phyloP scores from a whole-genome alignment of 2,797 vertebrate genomes.

The Natrix natrix region DNA sequence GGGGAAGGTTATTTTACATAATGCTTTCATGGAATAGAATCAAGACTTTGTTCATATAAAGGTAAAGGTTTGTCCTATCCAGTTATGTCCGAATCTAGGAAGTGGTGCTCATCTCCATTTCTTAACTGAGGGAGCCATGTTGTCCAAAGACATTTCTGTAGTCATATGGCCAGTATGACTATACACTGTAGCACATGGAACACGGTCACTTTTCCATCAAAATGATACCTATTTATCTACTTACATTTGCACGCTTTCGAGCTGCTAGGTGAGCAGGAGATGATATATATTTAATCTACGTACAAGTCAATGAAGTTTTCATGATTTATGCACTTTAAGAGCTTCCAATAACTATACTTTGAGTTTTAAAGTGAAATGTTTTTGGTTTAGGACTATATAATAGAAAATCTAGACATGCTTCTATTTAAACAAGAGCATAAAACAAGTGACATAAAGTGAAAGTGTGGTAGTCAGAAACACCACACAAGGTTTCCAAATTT shows the following conservation, averaged over 20 bases:
- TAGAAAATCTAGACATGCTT: not conserved
- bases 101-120: not conserved
- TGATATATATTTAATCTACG: not conserved
- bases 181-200: not conserved
- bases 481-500: not conserved
- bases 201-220: not conserved
- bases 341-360: not conserved
- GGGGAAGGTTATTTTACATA: not conserved
- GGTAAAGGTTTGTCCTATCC: not conserved
- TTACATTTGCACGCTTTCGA: not conserved
- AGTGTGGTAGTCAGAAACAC: not conserved
- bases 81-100: not conserved
- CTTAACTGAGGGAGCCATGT: not conserved
- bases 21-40: not conserved
- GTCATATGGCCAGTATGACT: not conserved
- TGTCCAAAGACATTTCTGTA: not conserved
- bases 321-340: not conserved
- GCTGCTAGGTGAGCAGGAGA: not conserved
- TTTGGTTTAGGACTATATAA: not conserved
- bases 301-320: not conserved
- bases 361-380: not conserved
- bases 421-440: not conserved
- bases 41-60: not conserved
- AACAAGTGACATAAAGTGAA: not conserved
- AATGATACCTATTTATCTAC: not conserved